phyloP scores from a whole-genome alignment of 2,797 vertebrate genomes.

The Melanotaenia trifasciata region DNA sequence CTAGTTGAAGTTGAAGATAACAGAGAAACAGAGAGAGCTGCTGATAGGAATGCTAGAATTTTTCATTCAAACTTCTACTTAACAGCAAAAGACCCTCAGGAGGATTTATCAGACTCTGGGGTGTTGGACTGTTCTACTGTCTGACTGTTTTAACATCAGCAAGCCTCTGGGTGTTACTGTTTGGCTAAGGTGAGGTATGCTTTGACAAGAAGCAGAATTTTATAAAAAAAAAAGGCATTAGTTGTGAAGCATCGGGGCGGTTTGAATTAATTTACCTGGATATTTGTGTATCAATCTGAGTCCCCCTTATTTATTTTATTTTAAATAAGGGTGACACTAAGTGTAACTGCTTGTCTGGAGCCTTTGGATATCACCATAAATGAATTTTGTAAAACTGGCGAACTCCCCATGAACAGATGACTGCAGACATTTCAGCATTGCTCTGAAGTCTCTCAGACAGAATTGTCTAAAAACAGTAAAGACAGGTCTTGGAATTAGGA shows the following conservation, averaged over 20 bases:
- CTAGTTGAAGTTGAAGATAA: not conserved
- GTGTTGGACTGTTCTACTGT: not conserved
- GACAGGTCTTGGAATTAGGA: not conserved
- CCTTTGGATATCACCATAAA: too few relatives aligned
- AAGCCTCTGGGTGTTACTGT: not conserved
- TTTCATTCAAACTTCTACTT: not conserved
- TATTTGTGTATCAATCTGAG: not conserved
- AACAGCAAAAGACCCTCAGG: not conserved
- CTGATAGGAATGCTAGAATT: not conserved
- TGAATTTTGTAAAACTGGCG: too few relatives aligned
- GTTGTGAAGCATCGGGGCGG: not conserved
- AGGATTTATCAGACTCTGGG: not conserved
- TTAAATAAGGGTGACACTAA: not conserved
- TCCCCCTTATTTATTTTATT: too few relatives aligned
- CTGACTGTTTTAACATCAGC: not conserved
- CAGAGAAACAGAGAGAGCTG: not conserved
- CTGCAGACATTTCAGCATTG: too few relatives aligned
- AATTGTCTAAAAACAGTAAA: not conserved
- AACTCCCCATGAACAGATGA: not conserved
- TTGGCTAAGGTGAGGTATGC: too few relatives aligned
- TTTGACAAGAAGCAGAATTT: not conserved
- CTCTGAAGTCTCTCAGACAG: not conserved
- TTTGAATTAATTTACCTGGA: not conserved
- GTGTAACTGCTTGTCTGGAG: not conserved
- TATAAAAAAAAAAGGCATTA: not conserved